Percentiles rank a stretch among this genome's conserved stretches.
These are phyloP conservation scores for Hypomesus transpacificus DNA, from an alignment of 2,113 vertebrate genomes.

Conservation along the genomic window DNA sequence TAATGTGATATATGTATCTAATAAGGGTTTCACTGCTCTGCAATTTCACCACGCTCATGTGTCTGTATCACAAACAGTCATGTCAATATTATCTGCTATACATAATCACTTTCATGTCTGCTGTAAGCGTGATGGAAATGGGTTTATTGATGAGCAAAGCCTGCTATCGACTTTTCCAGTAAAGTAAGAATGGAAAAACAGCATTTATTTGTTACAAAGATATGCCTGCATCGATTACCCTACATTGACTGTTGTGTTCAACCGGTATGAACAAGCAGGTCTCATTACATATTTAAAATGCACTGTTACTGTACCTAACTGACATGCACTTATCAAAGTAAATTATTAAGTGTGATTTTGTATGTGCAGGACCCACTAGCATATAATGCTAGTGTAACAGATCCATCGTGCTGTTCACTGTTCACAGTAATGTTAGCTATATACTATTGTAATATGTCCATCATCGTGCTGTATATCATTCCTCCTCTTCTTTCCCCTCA, in stretches of 20 bases:
- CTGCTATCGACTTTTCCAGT: conserved; percentile 70
- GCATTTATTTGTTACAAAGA: conserved; percentile 47
- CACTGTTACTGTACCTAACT: too few relatives aligned
- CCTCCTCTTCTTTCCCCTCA: too few relatives aligned
- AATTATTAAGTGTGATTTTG: too few relatives aligned
- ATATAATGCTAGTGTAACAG: too few relatives aligned
- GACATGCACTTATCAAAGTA: too few relatives aligned
- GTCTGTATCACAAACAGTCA: conserved; percentile 53
- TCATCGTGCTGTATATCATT: too few relatives aligned
- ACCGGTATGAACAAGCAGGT: conserved; percentile 25
- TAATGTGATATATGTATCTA: not conserved
- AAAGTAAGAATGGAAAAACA: conserved; percentile 54
- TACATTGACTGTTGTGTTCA: conserved; percentile 30
- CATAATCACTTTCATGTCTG: conserved; percentile 60
- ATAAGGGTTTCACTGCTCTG: conserved; percentile 34
- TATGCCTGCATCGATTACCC: conserved; percentile 39
- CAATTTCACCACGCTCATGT: conserved; percentile 44
- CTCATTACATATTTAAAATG: too few relatives aligned
- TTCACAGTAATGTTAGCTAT: too few relatives aligned
- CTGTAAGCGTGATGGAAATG: conserved; percentile 60
- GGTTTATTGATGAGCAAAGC: conserved; percentile 62
- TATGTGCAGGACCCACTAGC: not conserved
- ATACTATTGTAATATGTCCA: too few relatives aligned
- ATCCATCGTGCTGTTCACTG: too few relatives aligned
- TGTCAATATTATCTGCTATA: conserved; percentile 64